These are phyloP conservation scores for Syndactyla subalaris DNA, from an alignment of 2,797 vertebrate genomes.

Conservation along the genomic window DNA sequence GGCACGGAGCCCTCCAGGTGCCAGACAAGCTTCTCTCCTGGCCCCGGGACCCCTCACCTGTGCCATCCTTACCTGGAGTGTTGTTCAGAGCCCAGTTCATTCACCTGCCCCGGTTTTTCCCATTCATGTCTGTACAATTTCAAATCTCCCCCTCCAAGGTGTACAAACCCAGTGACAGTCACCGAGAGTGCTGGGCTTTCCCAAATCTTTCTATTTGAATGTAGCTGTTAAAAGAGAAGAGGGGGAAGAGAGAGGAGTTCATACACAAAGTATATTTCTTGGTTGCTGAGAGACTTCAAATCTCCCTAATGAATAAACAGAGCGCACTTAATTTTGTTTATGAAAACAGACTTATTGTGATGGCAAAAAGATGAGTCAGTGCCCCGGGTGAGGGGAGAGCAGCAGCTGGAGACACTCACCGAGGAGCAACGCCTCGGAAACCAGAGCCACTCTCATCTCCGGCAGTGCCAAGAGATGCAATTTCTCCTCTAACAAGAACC, in stretches of 20 bases:
- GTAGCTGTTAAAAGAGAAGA: not conserved
- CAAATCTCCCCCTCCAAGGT: not conserved
- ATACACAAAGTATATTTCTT: constrained; percentile 1
- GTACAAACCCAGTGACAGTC: not conserved
- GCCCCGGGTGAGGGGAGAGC: constrained; percentile 27
- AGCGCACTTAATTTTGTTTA: constrained; percentile 66
- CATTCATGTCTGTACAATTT: too few relatives aligned
- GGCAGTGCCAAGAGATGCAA: constrained; percentile 25
- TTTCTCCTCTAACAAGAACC: constrained; percentile 67
- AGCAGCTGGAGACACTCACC: constrained; percentile 66
- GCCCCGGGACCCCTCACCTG: not conserved
- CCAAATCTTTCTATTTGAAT: not conserved
- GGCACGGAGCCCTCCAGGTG: not conserved
- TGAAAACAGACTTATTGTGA: constrained; percentile 68
- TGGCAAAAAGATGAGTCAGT: constrained; percentile 72
- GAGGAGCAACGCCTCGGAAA: constrained; percentile 58
- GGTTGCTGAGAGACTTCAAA: constrained; percentile 61
- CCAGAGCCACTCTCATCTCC: constrained; percentile 17
- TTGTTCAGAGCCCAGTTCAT: not conserved
- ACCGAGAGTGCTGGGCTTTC: accelerated
- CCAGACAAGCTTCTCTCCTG: not conserved
- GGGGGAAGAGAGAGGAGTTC: not conserved
- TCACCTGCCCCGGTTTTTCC: not conserved
- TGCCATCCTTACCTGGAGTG: accelerated
- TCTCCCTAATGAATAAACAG: constrained; percentile 45